These are phyloP conservation scores for Drosophila obscura DNA, from an alignment of 1,140 invertebrate species.

Conservation along the genomic window DNA sequence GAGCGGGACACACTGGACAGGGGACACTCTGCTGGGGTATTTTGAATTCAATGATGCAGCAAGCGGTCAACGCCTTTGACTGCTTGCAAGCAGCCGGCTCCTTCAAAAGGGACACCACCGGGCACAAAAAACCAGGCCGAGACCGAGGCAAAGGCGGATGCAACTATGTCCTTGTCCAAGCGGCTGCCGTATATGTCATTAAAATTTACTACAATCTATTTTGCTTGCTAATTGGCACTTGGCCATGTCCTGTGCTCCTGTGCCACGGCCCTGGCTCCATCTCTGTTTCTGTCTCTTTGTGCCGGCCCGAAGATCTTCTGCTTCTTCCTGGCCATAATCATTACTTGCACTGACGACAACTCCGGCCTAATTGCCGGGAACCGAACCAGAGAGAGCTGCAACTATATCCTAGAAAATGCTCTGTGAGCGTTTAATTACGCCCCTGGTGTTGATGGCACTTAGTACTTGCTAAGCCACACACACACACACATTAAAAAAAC, in stretches of 20 bases:
- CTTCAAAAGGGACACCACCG: slow-evolving; percentile 26
- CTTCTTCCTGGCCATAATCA: slow-evolving; percentile 61
- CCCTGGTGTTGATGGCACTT: slow-evolving; percentile 33
- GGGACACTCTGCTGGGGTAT: slow-evolving; percentile 30
- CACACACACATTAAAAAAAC: too few species aligned
- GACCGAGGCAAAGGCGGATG: slow-evolving; percentile 25
- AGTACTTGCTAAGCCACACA: slow-evolving; percentile 18
- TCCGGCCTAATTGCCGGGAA: slow-evolving; percentile 47
- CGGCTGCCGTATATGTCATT: slow-evolving; percentile 65
- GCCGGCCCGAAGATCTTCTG: slow-evolving; percentile 35
- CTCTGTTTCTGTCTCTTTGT: slow-evolving; percentile 11
- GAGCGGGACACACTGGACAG: slow-evolving; percentile 15
- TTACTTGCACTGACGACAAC: slow-evolving; percentile 61
- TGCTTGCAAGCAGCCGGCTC: slow-evolving; percentile 45
- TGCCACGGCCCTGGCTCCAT: too few species aligned
- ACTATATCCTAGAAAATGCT: slow-evolving; percentile 44
- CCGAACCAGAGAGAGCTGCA: slow-evolving; percentile 1
- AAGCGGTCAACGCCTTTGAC: slow-evolving; percentile 77
- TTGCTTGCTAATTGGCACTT: slow-evolving; percentile 82
- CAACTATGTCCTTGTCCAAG: slow-evolving; percentile 35
- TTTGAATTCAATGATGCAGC: slow-evolving; percentile 78
- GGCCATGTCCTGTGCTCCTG: slow-evolving; percentile 57
- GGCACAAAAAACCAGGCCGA: slow-evolving; percentile 34
- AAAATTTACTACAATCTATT: slow-evolving; percentile 82
- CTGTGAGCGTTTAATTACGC: slow-evolving; percentile 57